phyloP scores from a whole-genome alignment of 2,888 invertebrate genomes.

The Copidosoma aretas region DNA sequence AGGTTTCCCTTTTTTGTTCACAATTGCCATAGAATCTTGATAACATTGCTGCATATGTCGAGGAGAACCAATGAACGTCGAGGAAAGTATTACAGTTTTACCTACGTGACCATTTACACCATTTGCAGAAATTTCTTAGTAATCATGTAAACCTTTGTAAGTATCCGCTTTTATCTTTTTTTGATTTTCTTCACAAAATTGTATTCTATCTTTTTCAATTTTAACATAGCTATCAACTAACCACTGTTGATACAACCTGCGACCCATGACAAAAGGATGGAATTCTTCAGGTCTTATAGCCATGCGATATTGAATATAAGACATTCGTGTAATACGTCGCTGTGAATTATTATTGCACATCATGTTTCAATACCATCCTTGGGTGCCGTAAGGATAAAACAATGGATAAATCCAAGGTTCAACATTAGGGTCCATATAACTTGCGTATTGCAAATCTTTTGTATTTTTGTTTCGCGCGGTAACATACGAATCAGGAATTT shows the following conservation, averaged over 20 bases:
- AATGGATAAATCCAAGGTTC: too few relatives aligned
- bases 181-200: constrained; percentile 12
- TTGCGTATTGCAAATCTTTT: constrained; percentile 32
- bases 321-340: constrained; percentile 22
- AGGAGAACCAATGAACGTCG: constrained; percentile 32
- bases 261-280: constrained; percentile 21
- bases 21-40: constrained; percentile 42
- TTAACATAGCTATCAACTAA: constrained; percentile 30
- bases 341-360: background rate
- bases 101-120: constrained; percentile 7
- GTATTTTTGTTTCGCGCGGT: constrained; percentile 35
- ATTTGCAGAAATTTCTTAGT: constrained; percentile 43
- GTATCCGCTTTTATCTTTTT: constrained; percentile 33
- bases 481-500: constrained; percentile 41
- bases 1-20: constrained; percentile 29
- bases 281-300: constrained; percentile 15
- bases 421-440: constrained; percentile 40
- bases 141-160: constrained; percentile 47
- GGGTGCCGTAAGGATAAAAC: constrained; percentile 25
- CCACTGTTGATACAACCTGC: constrained; percentile 27
- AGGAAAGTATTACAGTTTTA: constrained; percentile 31
- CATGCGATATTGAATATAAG: constrained; percentile 18
- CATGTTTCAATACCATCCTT: constrained; percentile 36
- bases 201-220: constrained; percentile 29
- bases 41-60: constrained; percentile 35